Conservation (phyloP, 2,888 invertebrate genomes). For the Agriopis aurantiaria region DNA sequence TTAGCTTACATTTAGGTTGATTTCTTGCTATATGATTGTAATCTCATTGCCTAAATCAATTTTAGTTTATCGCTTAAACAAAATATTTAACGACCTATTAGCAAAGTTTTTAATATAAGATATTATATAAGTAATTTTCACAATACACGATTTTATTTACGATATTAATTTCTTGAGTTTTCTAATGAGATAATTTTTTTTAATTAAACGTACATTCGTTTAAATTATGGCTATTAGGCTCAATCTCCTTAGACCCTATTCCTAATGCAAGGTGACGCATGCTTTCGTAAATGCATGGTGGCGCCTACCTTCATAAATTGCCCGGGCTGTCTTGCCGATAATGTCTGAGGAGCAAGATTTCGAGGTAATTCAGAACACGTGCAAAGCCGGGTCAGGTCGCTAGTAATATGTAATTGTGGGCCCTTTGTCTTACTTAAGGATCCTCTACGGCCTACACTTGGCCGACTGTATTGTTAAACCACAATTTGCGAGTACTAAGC, state of each 20-base stretch:
- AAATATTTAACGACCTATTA: neutral
- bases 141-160: too few species aligned
- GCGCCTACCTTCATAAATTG: too few species aligned
- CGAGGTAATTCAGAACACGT: neutral
- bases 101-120: too few species aligned
- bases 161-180: too few species aligned
- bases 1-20: neutral
- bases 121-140: too few species aligned
- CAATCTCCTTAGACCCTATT: too few species aligned
- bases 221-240: too few species aligned
- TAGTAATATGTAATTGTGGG: conserved; percentile 3
- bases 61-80: neutral
- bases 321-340: too few species aligned
- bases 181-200: too few species aligned
- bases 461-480: conserved; percentile 14
- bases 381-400: neutral
- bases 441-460: neutral
- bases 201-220: too few species aligned
- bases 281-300: too few species aligned
- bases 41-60: neutral
- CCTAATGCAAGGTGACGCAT: too few species aligned
- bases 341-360: neutral
- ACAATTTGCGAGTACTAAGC: conserved; percentile 9
- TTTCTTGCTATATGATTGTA: neutral
- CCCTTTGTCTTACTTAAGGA: conserved; percentile 10